These are phyloP conservation scores for Distichodus sexfasciatus DNA, from an alignment of 2,797 vertebrate species.

Conservation along the genomic window DNA sequence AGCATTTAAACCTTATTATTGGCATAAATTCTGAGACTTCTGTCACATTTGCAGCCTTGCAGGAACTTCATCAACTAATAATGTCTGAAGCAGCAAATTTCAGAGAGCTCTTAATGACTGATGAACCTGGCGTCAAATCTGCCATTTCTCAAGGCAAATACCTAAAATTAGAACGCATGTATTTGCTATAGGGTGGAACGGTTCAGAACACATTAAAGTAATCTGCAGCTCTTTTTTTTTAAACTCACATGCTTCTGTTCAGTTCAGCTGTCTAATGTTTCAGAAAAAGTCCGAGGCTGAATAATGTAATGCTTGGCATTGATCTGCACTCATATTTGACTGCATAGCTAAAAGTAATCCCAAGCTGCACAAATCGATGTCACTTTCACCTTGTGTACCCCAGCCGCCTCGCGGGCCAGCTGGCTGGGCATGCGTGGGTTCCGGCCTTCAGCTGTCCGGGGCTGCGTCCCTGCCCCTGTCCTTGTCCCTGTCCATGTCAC, in stretches of 20 bases:
- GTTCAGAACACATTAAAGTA: too few species aligned
- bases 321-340: not conserved
- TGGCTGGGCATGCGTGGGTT: constrained; percentile 62
- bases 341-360: not conserved
- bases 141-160: too few species aligned
- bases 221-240: too few species aligned
- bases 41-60: not conserved
- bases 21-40: constrained; percentile 44
- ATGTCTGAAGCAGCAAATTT: not conserved
- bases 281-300: too few species aligned
- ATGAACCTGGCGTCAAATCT: not conserved
- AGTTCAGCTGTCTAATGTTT: too few species aligned
- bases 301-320: too few species aligned
- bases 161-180: too few species aligned
- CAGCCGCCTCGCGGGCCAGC: constrained; percentile 57
- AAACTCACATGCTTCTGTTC: too few species aligned
- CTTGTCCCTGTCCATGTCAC: constrained; percentile 56
- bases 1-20: constrained; percentile 65
- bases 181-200: too few species aligned
- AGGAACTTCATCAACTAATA: not conserved
- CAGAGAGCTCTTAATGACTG: not conserved
- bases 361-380: not conserved
- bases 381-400: constrained; percentile 36
- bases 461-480: constrained; percentile 40
- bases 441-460: constrained; percentile 48